phyloP scores from a whole-genome alignment of 2,797 vertebrate species.

The Phoebastria nigripes region DNA sequence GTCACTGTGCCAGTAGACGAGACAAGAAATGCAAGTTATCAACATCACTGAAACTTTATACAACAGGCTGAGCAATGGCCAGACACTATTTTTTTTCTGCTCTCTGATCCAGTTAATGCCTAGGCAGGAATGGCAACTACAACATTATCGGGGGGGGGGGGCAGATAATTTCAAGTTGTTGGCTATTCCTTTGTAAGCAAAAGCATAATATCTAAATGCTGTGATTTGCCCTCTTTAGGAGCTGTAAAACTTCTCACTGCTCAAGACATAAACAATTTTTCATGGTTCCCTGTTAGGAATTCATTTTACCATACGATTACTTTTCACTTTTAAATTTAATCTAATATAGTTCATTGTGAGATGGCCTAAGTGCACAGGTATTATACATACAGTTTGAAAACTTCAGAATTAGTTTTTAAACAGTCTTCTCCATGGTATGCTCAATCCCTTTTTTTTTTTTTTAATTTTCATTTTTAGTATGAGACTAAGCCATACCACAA shows the following conservation, averaged over 20 bases:
- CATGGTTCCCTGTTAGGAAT: background rate
- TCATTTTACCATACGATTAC: background rate
- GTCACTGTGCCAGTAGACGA: background rate
- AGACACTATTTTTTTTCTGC: background rate
- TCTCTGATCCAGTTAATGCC: background rate
- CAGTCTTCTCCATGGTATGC: background rate
- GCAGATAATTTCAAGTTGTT: background rate
- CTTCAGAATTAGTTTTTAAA: background rate
- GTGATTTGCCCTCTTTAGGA: background rate
- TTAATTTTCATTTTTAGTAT: background rate
- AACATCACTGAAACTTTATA: background rate
- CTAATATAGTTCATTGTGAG: background rate
- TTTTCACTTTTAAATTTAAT: background rate
- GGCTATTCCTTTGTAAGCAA: background rate
- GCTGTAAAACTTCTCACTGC: background rate
- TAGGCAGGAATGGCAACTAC: background rate
- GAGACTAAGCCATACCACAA: background rate
- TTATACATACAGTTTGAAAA: background rate
- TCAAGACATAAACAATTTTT: background rate
- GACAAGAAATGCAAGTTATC: constrained; percentile 2
- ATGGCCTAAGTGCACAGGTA: background rate
- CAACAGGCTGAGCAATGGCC: background rate
- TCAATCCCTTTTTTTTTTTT: background rate
- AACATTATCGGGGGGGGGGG: background rate
- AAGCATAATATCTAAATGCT: background rate